phyloP scores from a whole-genome alignment of 2,888 invertebrate genomes.

The Aspidiotus rigidus region DNA sequence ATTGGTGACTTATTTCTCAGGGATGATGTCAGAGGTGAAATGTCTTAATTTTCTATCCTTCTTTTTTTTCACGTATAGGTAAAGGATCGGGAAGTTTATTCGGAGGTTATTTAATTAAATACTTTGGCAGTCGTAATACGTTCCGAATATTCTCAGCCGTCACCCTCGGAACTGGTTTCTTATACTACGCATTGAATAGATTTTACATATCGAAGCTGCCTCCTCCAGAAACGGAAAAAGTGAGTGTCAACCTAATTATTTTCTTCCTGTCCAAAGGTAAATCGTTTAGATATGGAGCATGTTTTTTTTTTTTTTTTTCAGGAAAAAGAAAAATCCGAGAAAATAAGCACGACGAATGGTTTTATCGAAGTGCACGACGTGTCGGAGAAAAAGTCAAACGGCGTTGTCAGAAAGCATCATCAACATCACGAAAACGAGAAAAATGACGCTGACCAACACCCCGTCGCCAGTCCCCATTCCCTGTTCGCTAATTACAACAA shows the following conservation, averaged over 20 bases:
- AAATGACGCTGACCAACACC: no score
- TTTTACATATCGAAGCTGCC: conserved; percentile 41
- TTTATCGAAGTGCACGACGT: conserved; percentile 25
- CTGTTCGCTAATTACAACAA: no score
- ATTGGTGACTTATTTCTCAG: not conserved
- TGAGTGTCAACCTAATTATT: no score
- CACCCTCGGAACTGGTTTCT: conserved; percentile 54
- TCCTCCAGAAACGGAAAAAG: conserved; percentile 33
- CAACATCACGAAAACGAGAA: no score
- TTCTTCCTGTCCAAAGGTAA: no score
- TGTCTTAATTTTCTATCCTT: not conserved
- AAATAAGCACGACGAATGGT: conserved; percentile 17
- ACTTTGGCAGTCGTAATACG: conserved; percentile 60
- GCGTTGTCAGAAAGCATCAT: not conserved
- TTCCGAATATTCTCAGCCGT: conserved; percentile 60
- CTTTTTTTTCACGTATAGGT: conserved; percentile 46
- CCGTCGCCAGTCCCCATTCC: no score
- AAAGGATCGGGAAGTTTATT: conserved; percentile 65
- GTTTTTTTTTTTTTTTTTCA: not conserved
- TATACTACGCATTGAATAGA: conserved; percentile 60
- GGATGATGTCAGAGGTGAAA: not conserved
- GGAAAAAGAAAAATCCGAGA: conserved; percentile 16
- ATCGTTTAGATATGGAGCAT: no score
- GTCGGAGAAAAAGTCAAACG: conserved; percentile 20
- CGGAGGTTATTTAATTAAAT: conserved; percentile 65